A percentile compares a stretch with the other conserved stretches of the same genome.
These are phyloP conservation scores for Aphodius granarius DNA, from an alignment of 2,888 invertebrate genomes.

Conservation along the genomic window DNA sequence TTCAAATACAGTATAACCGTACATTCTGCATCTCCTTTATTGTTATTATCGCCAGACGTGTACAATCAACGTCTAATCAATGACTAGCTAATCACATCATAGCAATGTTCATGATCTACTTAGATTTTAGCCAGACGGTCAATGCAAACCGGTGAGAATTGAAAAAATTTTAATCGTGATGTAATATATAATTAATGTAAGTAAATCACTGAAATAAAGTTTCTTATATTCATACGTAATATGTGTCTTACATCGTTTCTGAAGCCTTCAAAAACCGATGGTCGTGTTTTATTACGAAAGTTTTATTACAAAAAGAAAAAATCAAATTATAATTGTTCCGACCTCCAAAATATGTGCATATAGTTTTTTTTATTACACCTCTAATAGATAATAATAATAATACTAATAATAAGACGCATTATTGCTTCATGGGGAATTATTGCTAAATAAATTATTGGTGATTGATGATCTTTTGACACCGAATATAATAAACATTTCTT, in stretches of 20 bases:
- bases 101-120: not conserved
- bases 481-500: not conserved
- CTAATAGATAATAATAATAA: too few species aligned
- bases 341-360: not conserved
- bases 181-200: not conserved
- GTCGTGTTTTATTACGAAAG: not conserved
- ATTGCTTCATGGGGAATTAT: not conserved
- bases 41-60: not conserved
- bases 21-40: not conserved
- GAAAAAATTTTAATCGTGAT: not conserved
- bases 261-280: too few species aligned
- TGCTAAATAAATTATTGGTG: not conserved
- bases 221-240: too few species aligned
- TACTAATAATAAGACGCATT: not conserved
- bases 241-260: too few species aligned
- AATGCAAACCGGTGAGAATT: not conserved
- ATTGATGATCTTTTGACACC: not conserved
- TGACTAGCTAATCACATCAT: not conserved
- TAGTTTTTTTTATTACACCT: not conserved
- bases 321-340: not conserved
- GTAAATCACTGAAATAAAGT: too few species aligned
- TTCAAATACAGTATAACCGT: slow-evolving; percentile 12
- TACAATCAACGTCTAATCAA: not conserved
- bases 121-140: not conserved
- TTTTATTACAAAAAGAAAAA: not conserved